Evolutionary conservation across 2,797 vertebrate species (phyloP), one percentile per base, ranked within the genome.

Genomic region (Neomorphus geoffroyi): DNA sequence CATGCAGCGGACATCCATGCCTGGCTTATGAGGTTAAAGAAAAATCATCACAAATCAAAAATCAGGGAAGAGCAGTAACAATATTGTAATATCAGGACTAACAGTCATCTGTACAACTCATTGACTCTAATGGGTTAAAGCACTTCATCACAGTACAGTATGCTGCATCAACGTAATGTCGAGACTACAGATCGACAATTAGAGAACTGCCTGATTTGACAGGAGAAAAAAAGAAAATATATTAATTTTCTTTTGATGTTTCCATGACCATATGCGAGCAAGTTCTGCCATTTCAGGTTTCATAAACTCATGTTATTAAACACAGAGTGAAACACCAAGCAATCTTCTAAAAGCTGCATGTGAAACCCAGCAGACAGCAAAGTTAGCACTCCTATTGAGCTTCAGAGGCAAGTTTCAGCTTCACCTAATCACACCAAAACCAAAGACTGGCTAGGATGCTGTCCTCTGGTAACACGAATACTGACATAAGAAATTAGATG

Each of bases 321-420:
- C 28, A 57, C 1, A 4, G 3, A 61, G 27, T 1, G 1, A 78
- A 58, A 7, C 10, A 57, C 62, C 7, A 27, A 66, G 4, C 6
- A 84, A 33, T 56, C 13, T 80, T 46, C 37, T 21, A 27, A 65
- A 94, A 66, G 16, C 41, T 69, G 45, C 2, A 0, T 0, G 10
- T 27, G 19, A 78, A 75, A 46, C 16, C 4, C 70, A 62, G 17
- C 32, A 17, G 4, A 51, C 4, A 24, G 27, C 3, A 0, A 6
- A 13, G 3, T 13, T 28, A 62, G 41, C 6, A 6, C 2, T 45
- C 8, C 7, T 24, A 21, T 5, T 21, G 27, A 41, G 28, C 18
- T 57, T 28, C 45, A 54, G 37, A 39, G 19, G 18, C 61, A 51
- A 13, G 13, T 27, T 58, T 56, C 56, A 45, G 53, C 53, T 51